Base-by-base conservation (phyloP, 2,113 vertebrate species). In the Vanacampus margaritifer region DNA sequence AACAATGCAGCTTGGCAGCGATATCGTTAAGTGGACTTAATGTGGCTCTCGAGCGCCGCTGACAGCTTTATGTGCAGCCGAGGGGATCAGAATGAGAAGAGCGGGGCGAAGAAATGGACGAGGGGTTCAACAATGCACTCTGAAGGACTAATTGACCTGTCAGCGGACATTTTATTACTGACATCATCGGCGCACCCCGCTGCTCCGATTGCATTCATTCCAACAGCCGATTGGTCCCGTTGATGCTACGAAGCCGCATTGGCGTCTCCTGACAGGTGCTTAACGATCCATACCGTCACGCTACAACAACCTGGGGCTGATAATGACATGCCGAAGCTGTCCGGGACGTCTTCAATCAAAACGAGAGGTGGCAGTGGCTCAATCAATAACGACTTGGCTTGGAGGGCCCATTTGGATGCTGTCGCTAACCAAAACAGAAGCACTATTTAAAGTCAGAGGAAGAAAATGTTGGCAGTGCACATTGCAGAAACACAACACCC, bases 131-230 rank as follows among this genome's bases (percentile, higher is more conserved):
- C 79, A 77, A 74, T 35, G 73, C 71, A 67, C 71, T 82, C 74
- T 23, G 65, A 78, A 76, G 73, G 65, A 57, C 72, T 66, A 65
- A 35, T 19, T 65, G 67, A 73, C 50, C 67, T 54, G 80, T 87
- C 84, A 73, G 80, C 78, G 72, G 66, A 68, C 79, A 70, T 87
- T 88, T 88, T 73, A 85, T 89, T 86, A 87, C 67, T 51, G 77
- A 68, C 74, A 67, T 72, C 60, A 41, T 62, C 60, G 8, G 60
- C 14, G 60, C 60, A 43, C 37, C 23, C 60, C 23, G 6, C 13
- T 17, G 9, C 39, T 26, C 37, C 23, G 79, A 82, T 77, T 82
- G 65, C 67, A 46, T 74, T 71, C 59, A 19, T 50, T 76, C 70
- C 58, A 70, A 13, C 65, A 23, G 51, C 26, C 35, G 5, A 65